These are phyloP conservation scores for Adela reaumurella DNA, from an alignment of 2,888 invertebrate species.

Conservation along the genomic window DNA sequence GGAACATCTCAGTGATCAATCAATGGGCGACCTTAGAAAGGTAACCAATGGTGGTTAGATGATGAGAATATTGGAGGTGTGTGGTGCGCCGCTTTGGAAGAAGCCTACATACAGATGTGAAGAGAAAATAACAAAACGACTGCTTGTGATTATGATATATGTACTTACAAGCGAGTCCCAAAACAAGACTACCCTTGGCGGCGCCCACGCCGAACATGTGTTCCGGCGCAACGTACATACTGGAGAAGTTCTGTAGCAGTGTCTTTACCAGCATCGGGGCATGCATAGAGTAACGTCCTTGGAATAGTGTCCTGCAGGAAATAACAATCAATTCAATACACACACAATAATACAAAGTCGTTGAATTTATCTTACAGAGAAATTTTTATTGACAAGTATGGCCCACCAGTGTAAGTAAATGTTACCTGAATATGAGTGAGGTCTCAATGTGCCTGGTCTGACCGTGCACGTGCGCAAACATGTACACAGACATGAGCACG, in stretches of 20 bases:
- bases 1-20: too few relatives aligned
- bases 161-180: slow-evolving; percentile 62
- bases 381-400: too few relatives aligned
- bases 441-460: slow-evolving; percentile 55
- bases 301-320: slow-evolving; percentile 62
- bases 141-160: too few relatives aligned
- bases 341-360: too few relatives aligned
- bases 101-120: background rate
- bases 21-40: too few relatives aligned
- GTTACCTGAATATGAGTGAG: slow-evolving; percentile 64
- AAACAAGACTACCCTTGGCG: slow-evolving; percentile 76
- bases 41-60: background rate
- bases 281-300: slow-evolving; percentile 67
- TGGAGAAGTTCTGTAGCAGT: slow-evolving; percentile 71
- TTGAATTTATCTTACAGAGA: too few relatives aligned
- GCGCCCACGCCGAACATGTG: slow-evolving; percentile 59
- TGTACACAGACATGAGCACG: slow-evolving; percentile 84
- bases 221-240: slow-evolving; percentile 63
- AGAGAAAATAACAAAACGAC: too few relatives aligned
- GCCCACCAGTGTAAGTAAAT: too few relatives aligned
- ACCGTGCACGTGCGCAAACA: slow-evolving; percentile 64
- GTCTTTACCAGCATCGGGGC: slow-evolving; percentile 77
- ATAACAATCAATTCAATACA: too few relatives aligned
- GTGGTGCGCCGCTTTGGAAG: background rate
- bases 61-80: background rate